Conservation (phyloP, 2,113 vertebrate species). For the Tamias sibiricus region DNA sequence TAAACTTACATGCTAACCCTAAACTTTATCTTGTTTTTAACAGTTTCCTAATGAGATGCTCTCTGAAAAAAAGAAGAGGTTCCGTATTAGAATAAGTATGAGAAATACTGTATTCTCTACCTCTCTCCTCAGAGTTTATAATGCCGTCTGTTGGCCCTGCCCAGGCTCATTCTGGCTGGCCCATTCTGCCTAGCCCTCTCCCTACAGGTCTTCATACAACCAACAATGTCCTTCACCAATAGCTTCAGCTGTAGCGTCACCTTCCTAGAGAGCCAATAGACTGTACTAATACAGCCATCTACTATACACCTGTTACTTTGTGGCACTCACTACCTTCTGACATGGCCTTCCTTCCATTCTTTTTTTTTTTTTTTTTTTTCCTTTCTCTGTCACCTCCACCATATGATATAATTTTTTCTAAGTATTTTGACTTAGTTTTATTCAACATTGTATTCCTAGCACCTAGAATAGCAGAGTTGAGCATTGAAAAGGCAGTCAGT, state of each 20-base stretch:
- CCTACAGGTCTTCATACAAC: background rate
- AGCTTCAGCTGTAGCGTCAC: background rate
- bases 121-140: background rate
- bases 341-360: background rate
- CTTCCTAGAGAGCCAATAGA: background rate
- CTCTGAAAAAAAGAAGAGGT: background rate
- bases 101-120: background rate
- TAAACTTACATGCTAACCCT: background rate
- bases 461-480: background rate
- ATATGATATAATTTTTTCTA: background rate
- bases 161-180: background rate
- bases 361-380: background rate
- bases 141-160: background rate
- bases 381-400: background rate
- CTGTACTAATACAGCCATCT: rapidly evolving
- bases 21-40: background rate
- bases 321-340: background rate
- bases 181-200: background rate
- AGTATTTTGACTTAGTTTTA: background rate
- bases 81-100: background rate
- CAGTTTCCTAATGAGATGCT: background rate
- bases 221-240: too few relatives aligned
- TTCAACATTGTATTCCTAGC: background rate
- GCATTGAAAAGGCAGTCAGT: background rate
- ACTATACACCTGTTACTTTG: rapidly evolving